A percentile compares a stretch with the other conserved stretches of the same genome.
These are phyloP conservation scores for Platycnemis pennipes DNA, from an alignment of 2,888 invertebrate species.

Conservation along the genomic window DNA sequence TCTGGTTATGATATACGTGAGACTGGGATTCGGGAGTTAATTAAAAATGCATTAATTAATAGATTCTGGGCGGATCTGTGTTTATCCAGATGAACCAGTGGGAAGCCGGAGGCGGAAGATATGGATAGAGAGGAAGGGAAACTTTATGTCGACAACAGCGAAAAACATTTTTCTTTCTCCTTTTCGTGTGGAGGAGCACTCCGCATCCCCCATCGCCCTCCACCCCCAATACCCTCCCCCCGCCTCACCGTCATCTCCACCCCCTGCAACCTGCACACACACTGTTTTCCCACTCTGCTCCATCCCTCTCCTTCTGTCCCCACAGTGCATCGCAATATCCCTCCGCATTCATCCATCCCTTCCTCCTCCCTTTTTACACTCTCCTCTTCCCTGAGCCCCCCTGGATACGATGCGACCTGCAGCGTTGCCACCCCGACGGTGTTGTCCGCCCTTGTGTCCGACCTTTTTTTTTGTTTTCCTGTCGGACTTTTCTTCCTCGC, in stretches of 20 bases:
- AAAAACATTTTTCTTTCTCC: neutral
- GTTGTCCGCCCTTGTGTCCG: neutral
- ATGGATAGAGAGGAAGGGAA: neutral
- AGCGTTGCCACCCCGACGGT: neutral
- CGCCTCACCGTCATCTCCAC: too few relatives aligned
- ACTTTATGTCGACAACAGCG: neutral
- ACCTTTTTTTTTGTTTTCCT: neutral
- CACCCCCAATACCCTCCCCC: neutral
- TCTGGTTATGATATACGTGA: neutral
- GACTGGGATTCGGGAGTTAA: neutral
- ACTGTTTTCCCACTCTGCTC: neutral
- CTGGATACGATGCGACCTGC: neutral
- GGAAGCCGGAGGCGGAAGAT: neutral
- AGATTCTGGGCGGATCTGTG: neutral
- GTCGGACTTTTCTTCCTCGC: neutral
- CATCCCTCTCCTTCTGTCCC: neutral
- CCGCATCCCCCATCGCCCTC: too few relatives aligned
- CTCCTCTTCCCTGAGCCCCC: neutral
- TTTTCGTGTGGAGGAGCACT: neutral
- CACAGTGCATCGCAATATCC: neutral
- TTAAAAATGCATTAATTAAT: conserved; percentile 25
- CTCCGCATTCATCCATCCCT: neutral
- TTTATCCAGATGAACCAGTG: neutral
- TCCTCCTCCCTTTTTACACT: neutral
- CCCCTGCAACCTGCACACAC: neutral